Base-by-base conservation (phyloP, 1,140 invertebrate genomes). In the Thaumetopoea pityocampa region DNA sequence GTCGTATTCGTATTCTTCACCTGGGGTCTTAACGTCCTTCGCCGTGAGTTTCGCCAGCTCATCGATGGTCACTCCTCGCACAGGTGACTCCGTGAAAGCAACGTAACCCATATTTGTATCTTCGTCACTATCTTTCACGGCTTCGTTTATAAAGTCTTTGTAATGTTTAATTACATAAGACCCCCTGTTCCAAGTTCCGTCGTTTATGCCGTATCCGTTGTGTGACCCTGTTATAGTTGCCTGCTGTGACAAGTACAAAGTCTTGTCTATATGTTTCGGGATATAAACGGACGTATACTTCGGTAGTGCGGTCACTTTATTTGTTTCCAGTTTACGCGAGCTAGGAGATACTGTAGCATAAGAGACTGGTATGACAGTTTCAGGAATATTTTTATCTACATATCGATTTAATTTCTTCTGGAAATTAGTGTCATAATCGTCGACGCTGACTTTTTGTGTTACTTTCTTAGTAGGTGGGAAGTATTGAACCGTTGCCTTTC, bases 161-260 rank as follows among this genome's bases (percentile, higher is more conserved):
- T 71, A 78, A 37, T 72, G 67, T 36, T 68, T 78, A 28, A 77
- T 70, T 9, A 69, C 55, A 38, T 72, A 77, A 0, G 64, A 49
- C 1, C 48, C 62, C 48, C 62, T 58, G 51, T 76, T 66, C 28
- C 51, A 69, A 43, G 44, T 44, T 2, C 29, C 62, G 9, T 66
- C 59, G 14, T 56, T 49, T 8, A 26, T 37, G 7, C 36, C 27
- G 27, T 52, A 37, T n/a, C 46, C 52, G 17, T 30, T 36, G 26
- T 33, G 42, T 2, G 46, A 26, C 10, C 47, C 41, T 4, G 51
- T 40, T 8, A 52, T 38, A 7, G 15, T 24, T n/a, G 62, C 55
- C 5, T 48, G 46, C 6, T 48, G 41, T 1, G 65, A 62, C 8
- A 64, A 28, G 34, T 66, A 67, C 19, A 50, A 29, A 33, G 59